phyloP scores from a whole-genome alignment of 37 sponge, comb jelly and placozoan genomes.

The Spongilla lacustris region DNA sequence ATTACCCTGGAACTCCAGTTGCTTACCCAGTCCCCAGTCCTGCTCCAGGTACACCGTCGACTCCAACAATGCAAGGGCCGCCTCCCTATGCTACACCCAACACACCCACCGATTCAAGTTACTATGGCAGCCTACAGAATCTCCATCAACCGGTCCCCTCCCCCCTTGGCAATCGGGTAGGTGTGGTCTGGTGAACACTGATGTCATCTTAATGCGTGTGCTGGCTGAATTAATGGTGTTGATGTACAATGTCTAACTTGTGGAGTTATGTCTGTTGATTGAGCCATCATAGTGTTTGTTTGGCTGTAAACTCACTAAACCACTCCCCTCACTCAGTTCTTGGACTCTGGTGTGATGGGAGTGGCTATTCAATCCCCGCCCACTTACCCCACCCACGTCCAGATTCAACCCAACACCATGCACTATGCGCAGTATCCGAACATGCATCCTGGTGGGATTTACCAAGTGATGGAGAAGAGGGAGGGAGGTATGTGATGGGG shows the following conservation, averaged over 20 bases:
- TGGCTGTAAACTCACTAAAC: not conserved
- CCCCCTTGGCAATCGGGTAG: conserved; percentile 11
- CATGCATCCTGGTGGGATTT: not conserved
- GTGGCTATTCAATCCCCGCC: conserved; percentile 2
- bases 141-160: conserved; percentile 17
- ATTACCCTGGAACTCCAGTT: conserved; percentile 15
- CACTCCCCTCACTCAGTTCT: not conserved
- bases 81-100: conserved; percentile 41
- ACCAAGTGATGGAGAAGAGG: not conserved
- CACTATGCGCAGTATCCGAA: not conserved
- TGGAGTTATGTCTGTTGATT: too few species aligned
- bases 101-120: conserved; percentile 48
- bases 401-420: not conserved
- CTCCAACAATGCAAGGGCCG: conserved; percentile 45
- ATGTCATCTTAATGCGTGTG: not conserved
- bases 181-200: not conserved
- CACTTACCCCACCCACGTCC: not conserved
- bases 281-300: too few species aligned
- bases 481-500: not conserved
- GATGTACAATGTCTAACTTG: not conserved
- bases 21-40: conserved; percentile 52
- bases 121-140: conserved; percentile 37
- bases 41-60: conserved; percentile 19
- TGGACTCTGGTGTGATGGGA: not conserved
- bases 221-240: not conserved